Conservation (phyloP, 2,797 vertebrate species). For the Furcifer pardalis region DNA sequence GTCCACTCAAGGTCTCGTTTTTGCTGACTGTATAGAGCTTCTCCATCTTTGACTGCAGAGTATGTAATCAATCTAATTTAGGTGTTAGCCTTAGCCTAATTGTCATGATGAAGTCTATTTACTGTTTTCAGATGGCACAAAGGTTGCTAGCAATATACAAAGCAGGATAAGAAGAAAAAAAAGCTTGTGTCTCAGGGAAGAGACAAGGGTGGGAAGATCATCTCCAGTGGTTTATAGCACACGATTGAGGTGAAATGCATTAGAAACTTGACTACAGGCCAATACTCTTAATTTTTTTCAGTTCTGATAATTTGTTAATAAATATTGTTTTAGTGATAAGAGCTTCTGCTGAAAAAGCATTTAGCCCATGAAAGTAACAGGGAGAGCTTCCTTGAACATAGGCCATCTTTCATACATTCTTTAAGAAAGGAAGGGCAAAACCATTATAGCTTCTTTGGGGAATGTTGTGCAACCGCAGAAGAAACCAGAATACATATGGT, state of each 20-base stretch:
- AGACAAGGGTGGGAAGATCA: background rate
- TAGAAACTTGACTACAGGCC: background rate
- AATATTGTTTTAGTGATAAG: background rate
- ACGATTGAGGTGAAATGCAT: background rate
- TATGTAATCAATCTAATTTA: too few relatives aligned
- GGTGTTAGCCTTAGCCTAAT: too few relatives aligned
- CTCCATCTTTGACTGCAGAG: too few relatives aligned
- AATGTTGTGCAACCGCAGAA: background rate
- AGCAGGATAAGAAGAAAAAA: background rate
- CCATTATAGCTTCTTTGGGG: background rate
- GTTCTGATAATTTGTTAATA: background rate
- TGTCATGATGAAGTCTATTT: background rate
- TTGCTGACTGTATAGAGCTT: too few relatives aligned
- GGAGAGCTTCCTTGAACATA: background rate
- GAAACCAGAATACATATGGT: background rate
- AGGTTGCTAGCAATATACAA: background rate
- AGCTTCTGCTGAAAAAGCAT: background rate
- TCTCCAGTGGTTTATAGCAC: background rate
- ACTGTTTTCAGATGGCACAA: background rate
- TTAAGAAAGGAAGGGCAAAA: background rate
- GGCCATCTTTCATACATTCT: background rate
- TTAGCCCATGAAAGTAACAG: background rate
- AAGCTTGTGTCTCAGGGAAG: background rate
- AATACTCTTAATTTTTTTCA: background rate
- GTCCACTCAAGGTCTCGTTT: too few relatives aligned